Evolutionary conservation across 1,140 invertebrate genomes (phyloP), one percentile per base, ranked within the genome.

Genomic region (Hyposmocoma kahamanoa): DNA sequence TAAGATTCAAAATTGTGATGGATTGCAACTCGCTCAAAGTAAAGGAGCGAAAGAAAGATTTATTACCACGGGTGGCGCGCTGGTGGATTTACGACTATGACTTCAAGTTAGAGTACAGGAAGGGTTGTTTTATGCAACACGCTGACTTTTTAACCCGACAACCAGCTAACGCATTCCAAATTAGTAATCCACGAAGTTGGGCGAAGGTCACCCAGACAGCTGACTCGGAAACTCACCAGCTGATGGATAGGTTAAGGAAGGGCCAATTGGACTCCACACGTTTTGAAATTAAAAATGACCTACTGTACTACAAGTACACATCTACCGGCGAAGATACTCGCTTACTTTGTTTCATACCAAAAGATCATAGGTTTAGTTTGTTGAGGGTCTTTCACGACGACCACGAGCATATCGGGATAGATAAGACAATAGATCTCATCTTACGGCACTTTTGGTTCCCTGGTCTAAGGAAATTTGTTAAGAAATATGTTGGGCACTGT

Each of bases 311-410:
- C n/a, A 15, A 10, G 17, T 18, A 3, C 11, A 45, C 3, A 13
- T 32, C 15, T 15, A 19, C n/a, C n/a, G n/a, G n/a, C 18, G 18
- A 9, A 11, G 17, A 19, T 10, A 28, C 15, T 19, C 5, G 5
- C 9, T 17, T 11, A 19, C 59, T 50, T 42, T 34, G 67, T 32
- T 56, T 64, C 10, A 52, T 71, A 22, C 49, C 70, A 9, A 60
- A 63, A 0, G 47, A 54, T 9, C 34, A 46, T 3, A 59, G 60
- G 11, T 42, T 36, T 43, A 60, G 59, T 5, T 47, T 72, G 6
- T 63, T 75, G 24, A 69, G 70, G 19, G 52, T 64, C 42, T 50
- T 71, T 4, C 72, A 67, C 41, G 58, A 66, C 15, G 9, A 2
- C 1, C 5, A 38, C n/a, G 13, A 32, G 15, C 45, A 47, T 22